These are phyloP conservation scores for Malachius bipustulatus DNA, from an alignment of 2,888 invertebrate genomes.

Conservation along the genomic window DNA sequence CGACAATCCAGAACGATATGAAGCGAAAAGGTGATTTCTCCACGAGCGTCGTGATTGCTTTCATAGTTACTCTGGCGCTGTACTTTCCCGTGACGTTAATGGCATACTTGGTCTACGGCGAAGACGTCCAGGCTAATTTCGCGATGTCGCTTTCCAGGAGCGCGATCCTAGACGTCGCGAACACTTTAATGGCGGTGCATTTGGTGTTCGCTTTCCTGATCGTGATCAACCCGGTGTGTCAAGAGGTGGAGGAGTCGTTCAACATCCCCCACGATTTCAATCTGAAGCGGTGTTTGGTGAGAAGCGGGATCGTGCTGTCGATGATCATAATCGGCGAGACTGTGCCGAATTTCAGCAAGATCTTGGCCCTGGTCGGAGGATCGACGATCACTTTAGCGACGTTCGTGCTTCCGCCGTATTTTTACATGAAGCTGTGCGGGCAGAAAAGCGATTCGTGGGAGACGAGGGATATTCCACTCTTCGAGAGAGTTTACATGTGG, in stretches of 20 bases:
- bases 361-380: conserved; percentile 58
- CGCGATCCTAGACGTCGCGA: conserved; percentile 43
- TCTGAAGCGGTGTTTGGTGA: conserved; percentile 45
- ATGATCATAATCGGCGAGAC: conserved; percentile 55
- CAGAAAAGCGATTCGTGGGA: conserved; percentile 38
- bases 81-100: conserved; percentile 49
- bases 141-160: conserved; percentile 44
- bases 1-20: conserved; percentile 73
- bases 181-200: conserved; percentile 52
- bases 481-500: conserved; percentile 49
- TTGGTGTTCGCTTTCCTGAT: conserved; percentile 55
- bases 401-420: conserved; percentile 54
- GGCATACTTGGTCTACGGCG: conserved; percentile 54
- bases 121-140: conserved; percentile 47
- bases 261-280: conserved; percentile 49
- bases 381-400: conserved; percentile 55
- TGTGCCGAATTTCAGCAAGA: conserved; percentile 56
- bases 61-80: conserved; percentile 45
- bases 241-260: conserved; percentile 55
- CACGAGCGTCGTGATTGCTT: conserved; percentile 49
- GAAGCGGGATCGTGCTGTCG: conserved; percentile 44
- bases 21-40: conserved; percentile 50
- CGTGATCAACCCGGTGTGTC: conserved; percentile 58
- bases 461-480: conserved; percentile 41
- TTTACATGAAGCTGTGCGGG: conserved; percentile 49